Percentiles rank a stretch among this genome's conserved stretches.
Evolutionary conservation across 2,113 vertebrate genomes (phyloP).

Genomic region (Callocephalon fimbriatum): DNA sequence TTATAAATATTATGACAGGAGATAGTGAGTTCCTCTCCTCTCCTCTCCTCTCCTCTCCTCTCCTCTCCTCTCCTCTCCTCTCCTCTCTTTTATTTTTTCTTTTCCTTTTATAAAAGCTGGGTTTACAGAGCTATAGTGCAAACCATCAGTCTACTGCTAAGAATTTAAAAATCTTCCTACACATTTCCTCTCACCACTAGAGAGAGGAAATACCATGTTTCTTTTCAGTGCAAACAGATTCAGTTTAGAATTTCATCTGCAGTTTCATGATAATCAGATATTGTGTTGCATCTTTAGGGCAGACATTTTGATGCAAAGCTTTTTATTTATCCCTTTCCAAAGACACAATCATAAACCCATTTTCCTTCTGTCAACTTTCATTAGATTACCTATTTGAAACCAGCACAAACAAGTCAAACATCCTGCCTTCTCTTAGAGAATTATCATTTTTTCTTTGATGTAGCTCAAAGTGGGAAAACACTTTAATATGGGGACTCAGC

Average conservation of each 20-base stretch:
- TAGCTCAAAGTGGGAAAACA: slow-evolving; percentile 35
- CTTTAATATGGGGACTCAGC: not conserved
- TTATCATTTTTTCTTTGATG: slow-evolving; percentile 47
- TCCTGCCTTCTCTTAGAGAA: slow-evolving; percentile 21
- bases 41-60: no score
- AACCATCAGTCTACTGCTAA: not conserved
- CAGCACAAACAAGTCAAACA: slow-evolving; percentile 1
- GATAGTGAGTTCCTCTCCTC: not conserved
- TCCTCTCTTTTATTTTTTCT: rapidly evolving
- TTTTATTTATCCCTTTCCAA: slow-evolving; percentile 22
- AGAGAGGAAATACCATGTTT: not conserved
- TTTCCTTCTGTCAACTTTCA: slow-evolving; percentile 46
- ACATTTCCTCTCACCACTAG: not conserved
- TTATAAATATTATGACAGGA: not conserved
- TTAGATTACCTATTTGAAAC: slow-evolving; percentile 38
- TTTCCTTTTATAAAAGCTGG: not conserved
- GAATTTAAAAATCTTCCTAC: not conserved
- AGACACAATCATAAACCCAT: slow-evolving; percentile 22
- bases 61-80: not conserved
- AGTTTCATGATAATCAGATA: not conserved
- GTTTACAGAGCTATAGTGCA: not conserved
- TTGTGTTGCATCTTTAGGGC: not conserved
- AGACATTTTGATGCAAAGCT: not conserved
- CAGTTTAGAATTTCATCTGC: not conserved
- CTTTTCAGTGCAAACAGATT: not conserved